Base-by-base conservation (phyloP, 2,888 invertebrate species). In the Metalampra italica region DNA sequence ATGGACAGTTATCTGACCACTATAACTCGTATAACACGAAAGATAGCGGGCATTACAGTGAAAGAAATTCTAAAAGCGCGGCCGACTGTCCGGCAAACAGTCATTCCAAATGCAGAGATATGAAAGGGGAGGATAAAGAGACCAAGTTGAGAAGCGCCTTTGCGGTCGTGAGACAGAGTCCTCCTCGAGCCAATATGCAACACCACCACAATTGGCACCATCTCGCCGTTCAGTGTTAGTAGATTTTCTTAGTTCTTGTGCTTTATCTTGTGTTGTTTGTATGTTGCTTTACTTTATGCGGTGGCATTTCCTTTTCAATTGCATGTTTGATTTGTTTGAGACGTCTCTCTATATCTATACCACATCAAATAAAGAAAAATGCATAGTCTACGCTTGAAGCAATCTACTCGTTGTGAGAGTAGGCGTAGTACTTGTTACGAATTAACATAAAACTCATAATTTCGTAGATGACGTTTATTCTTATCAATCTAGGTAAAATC, bases 171-270 rank as follows among this genome's bases (percentile, higher is more conserved):
- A 91, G 90, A 86, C 92, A 90, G 78, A 91, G 84, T 80, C 90
- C 90, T 79, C 89, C 91, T 77, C 85, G 90, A 77, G 79, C 68
- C 68, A 77, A 75, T 78, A 74, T 71, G 49, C 82, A 81, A 57
- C 70, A 71, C 60, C 80, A 80, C 54, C 80, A 84, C 65, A 84
- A 90, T 82, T 92, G 92, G 91, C 91, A 92, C 78, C 91, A 91
- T 80, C 90, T 92, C 75, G 86, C 91, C 67, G 92, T 92, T 69
- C 92, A 92, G 78, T 92, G 92, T 92, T 92, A 92, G 92, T 92
- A 91, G 90, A 71, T 80, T 65, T 66, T 61, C 67, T 62, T 72
- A 70, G 13, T 67, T 71, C 70, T 62, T 64, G 63, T 66, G 51
- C 62, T 65, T 66, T 51, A 47, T 44, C 34, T n/a, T 37, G 8